Conservation (phyloP, 2,113 vertebrate genomes). For the Malurus alboscapulatus region DNA sequence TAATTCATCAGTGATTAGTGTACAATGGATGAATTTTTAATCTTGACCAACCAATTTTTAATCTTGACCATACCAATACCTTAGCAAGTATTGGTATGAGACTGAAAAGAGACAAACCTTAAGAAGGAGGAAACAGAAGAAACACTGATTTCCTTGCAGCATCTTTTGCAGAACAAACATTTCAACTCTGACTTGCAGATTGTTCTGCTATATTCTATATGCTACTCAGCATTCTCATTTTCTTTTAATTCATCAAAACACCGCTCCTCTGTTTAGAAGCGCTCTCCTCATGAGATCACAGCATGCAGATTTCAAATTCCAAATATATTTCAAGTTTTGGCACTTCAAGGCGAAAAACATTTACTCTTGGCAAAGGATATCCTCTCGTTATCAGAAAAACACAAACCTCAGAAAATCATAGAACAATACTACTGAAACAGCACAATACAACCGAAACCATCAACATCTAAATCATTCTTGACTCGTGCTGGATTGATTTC, state of each 20-base stretch:
- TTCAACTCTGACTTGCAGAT: background rate
- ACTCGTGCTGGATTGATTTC: background rate
- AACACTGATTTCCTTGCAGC: background rate
- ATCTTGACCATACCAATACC: background rate
- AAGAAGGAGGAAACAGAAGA: background rate
- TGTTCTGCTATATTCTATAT: background rate
- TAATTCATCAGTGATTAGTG: background rate
- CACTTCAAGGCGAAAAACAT: background rate
- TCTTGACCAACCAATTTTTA: background rate
- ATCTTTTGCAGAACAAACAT: background rate
- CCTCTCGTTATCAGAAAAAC: conserved; percentile 24
- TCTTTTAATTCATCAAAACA: background rate
- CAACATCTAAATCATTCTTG: background rate
- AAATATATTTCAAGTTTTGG: conserved; percentile 7
- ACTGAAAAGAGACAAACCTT: background rate
- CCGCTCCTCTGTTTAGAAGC: background rate
- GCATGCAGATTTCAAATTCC: background rate
- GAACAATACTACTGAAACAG: background rate
- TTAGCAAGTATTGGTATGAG: background rate
- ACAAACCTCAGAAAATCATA: background rate
- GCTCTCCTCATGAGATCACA: background rate
- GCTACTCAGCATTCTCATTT: background rate
- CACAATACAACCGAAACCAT: background rate
- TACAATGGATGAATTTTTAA: background rate
- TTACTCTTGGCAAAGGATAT: conserved; percentile 20